These are phyloP conservation scores for Spea hammondii DNA, from an alignment of 2,797 vertebrate species.

Conservation along the genomic window DNA sequence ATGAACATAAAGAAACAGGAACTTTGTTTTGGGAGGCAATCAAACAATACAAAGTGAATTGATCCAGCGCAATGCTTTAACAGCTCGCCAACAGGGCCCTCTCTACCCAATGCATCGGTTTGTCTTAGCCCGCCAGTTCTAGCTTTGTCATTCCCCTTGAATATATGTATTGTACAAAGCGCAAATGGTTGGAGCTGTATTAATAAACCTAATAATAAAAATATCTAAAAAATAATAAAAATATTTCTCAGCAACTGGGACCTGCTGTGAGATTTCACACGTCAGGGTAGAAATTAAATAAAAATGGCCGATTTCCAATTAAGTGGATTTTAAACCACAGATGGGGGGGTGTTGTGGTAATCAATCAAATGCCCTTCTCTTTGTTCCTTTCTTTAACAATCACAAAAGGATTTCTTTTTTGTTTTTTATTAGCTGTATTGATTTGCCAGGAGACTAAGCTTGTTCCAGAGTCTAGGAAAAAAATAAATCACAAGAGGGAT, in stretches of 20 bases:
- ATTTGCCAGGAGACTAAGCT: conserved; percentile 56
- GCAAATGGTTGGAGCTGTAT: no score
- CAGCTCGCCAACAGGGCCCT: background rate
- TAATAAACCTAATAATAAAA: background rate
- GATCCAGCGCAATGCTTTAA: background rate
- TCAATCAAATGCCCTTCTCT: conserved; percentile 71
- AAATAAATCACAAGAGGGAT: conserved; percentile 56
- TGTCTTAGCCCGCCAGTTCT: no score
- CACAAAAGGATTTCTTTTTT: conserved; percentile 68
- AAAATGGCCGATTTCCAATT: background rate
- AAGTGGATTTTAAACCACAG: conserved; percentile 10
- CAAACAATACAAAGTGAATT: conserved; percentile 34
- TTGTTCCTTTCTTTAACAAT: conserved; percentile 72
- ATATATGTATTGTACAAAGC: no score
- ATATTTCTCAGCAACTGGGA: conserved; percentile 4
- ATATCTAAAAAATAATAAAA: background rate
- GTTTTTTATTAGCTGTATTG: conserved; percentile 68
- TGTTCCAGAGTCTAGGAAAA: conserved; percentile 55
- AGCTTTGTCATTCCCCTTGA: no score
- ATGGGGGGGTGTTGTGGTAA: conserved; percentile 47
- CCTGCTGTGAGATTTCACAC: background rate
- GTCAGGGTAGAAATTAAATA: conserved; percentile 4
- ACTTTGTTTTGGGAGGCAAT: background rate
- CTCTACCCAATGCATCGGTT: no score
- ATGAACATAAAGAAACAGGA: background rate